phyloP scores from a whole-genome alignment of 2,113 vertebrate genomes.

The Phycodurus eques region DNA sequence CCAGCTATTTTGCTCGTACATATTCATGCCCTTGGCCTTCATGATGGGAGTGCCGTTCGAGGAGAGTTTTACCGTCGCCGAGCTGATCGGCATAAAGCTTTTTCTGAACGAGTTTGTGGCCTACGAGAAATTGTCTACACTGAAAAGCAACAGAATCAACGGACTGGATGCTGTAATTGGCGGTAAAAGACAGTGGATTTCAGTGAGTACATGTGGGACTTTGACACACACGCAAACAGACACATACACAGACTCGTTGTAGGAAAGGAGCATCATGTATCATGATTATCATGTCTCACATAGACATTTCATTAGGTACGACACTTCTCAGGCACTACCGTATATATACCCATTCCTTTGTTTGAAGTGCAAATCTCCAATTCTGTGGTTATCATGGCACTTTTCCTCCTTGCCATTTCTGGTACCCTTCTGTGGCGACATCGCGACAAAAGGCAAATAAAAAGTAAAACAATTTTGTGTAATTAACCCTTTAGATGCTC shows the following conservation, averaged over 20 bases:
- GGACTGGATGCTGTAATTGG: constrained; percentile 71
- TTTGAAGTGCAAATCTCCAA: no score
- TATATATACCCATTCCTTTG: no score
- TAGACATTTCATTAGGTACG: not conserved
- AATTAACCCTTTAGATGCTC: no score
- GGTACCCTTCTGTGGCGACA: no score
- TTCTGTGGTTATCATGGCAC: no score
- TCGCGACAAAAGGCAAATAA: no score
- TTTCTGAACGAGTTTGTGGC: constrained; percentile 96
- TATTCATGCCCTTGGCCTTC: constrained; percentile 91
- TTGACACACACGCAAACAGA: not conserved
- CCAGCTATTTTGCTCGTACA: constrained; percentile 88
- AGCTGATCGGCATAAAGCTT: constrained; percentile 89
- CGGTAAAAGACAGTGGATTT: constrained; percentile 79
- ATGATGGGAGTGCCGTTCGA: constrained; percentile 86
- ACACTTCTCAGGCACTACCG: not conserved
- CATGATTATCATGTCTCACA: no score
- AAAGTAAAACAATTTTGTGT: no score
- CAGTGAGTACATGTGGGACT: constrained; percentile 76
- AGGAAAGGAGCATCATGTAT: not conserved
- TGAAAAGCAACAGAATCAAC: constrained; percentile 77
- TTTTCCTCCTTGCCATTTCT: no score
- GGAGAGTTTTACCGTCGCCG: constrained; percentile 80
- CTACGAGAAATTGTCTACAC: constrained; percentile 77
- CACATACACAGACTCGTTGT: not conserved